A percentile compares a stretch with the other conserved stretches of the same genome.
phyloP scores from a whole-genome alignment of 2,113 vertebrate species.

The Varanus komodoensis region DNA sequence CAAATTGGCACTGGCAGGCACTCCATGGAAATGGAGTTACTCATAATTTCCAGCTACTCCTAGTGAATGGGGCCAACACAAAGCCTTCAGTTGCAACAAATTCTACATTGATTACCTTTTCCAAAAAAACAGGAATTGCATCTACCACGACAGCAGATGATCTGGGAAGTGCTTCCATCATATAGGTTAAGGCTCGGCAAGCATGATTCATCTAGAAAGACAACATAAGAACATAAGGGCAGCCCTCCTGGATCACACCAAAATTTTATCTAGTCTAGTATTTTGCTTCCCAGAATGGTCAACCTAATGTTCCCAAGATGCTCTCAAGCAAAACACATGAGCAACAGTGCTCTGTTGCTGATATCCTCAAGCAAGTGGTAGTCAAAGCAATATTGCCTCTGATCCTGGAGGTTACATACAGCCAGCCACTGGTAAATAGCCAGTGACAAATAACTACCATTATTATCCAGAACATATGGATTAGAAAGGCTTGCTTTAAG shows the following conservation, averaged over 20 bases:
- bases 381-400: background rate
- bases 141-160: conserved; percentile 99
- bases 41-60: too few species aligned
- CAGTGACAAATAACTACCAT: background rate
- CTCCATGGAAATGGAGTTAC: too few species aligned
- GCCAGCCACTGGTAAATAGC: background rate
- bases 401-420: background rate
- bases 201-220: conserved; percentile 95
- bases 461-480: background rate
- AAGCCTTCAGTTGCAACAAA: background rate
- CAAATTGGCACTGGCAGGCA: too few species aligned
- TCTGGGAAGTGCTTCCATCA: conserved; percentile 99
- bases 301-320: background rate
- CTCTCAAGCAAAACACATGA: background rate
- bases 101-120: conserved; percentile 85
- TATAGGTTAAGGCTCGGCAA: conserved; percentile 97
- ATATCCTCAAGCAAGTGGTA: background rate
- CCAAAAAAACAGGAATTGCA: conserved; percentile 98
- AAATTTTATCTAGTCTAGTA: background rate
- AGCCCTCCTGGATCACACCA: background rate
- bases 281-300: background rate
- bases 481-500: background rate
- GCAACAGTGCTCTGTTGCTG: background rate
- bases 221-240: background rate
- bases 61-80: background rate